Conservation (phyloP, 2,888 invertebrate species). For the Drosophila algonquin region DNA sequence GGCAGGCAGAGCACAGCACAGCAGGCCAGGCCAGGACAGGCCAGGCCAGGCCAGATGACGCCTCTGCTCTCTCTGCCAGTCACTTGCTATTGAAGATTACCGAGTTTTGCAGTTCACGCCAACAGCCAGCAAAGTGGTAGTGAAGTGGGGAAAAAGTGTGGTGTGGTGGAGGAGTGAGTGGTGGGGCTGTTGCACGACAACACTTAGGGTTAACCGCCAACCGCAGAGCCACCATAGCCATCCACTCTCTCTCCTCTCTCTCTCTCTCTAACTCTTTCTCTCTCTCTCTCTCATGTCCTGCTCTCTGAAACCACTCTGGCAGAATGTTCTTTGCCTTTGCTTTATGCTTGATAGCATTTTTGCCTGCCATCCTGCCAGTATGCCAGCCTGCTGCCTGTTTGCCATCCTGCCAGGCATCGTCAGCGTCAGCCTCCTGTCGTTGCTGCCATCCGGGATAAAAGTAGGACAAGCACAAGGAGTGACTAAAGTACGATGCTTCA, state of each 20-base stretch:
- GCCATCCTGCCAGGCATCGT: constrained; percentile 32
- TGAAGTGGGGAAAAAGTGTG: constrained; percentile 30
- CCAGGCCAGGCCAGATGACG: constrained; percentile 23
- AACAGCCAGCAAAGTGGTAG: constrained; percentile 46
- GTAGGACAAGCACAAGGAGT: constrained; percentile 20
- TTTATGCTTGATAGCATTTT: constrained; percentile 57
- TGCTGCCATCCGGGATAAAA: constrained; percentile 13
- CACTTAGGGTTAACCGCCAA: constrained; percentile 72
- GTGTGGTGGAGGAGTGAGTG: not conserved
- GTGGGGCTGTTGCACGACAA: constrained; percentile 52
- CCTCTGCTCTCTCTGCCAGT: constrained; percentile 11
- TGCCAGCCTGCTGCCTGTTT: constrained; percentile 25
- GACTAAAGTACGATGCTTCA: constrained; percentile 38
- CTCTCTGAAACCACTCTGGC: constrained; percentile 7
- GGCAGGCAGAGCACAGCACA: not conserved
- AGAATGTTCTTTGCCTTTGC: constrained; percentile 42
- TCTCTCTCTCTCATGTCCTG: not conserved
- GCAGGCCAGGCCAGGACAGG: not conserved
- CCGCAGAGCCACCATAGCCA: constrained; percentile 52
- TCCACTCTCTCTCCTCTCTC: not conserved
- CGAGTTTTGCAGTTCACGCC: constrained; percentile 60
- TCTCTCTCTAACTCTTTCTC: not conserved
- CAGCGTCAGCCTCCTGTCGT: constrained; percentile 31
- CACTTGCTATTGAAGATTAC: constrained; percentile 56
- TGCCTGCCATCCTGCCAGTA: constrained; percentile 12